Evolutionary conservation across 2,888 invertebrate genomes (phyloP).

Genomic region (Papilio gigon): DNA sequence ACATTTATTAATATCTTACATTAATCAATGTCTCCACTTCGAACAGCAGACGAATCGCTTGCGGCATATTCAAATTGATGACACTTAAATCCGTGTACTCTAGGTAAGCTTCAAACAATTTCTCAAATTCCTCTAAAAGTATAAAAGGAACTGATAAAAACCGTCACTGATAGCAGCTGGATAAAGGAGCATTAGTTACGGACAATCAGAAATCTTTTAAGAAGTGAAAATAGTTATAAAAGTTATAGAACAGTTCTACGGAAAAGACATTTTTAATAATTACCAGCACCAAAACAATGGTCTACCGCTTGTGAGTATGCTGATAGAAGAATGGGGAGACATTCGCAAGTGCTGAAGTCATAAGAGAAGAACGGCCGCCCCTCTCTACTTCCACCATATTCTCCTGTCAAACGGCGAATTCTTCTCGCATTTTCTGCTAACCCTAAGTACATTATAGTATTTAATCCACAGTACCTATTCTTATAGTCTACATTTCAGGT

Average conservation of each 20-base stretch:
- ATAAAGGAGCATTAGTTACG: too few species aligned
- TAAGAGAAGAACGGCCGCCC: constrained; percentile 68
- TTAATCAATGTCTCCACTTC: constrained; percentile 74
- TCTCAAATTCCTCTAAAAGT: constrained; percentile 67
- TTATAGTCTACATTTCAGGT: not conserved
- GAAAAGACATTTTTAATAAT: too few species aligned
- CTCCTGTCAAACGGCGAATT: constrained; percentile 40
- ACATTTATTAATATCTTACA: too few species aligned
- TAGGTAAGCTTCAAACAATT: constrained; percentile 80
- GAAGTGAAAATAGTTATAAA: not conserved
- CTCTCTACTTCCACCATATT: constrained; percentile 50
- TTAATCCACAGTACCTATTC: not conserved
- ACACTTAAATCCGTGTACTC: constrained; percentile 83
- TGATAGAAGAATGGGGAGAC: constrained; percentile 79
- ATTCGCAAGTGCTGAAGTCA: constrained; percentile 82
- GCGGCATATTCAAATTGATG: constrained; percentile 79
- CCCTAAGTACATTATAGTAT: not conserved
- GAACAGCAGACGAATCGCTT: constrained; percentile 79
- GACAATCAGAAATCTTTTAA: too few species aligned
- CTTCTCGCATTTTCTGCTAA: constrained; percentile 36
- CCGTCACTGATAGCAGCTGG: too few species aligned
- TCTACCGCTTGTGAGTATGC: constrained; percentile 83
- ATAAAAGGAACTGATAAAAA: not conserved
- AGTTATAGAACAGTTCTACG: not conserved
- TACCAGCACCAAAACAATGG: constrained; percentile 84